phyloP scores from a whole-genome alignment of 1,140 invertebrate species.

The Tetramorium parvispinum region DNA sequence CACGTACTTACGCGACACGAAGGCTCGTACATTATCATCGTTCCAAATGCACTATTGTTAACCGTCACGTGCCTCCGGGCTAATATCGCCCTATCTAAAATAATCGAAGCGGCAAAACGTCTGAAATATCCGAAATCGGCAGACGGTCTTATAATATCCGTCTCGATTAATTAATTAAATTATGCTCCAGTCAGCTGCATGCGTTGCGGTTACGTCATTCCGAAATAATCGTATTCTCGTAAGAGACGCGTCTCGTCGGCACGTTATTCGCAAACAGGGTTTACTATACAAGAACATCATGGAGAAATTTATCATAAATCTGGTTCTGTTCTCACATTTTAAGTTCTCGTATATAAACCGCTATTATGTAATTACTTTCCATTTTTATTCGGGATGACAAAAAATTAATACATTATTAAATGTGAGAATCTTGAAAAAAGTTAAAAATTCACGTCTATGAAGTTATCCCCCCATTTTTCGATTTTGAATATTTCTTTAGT shows the following conservation, averaged over 20 bases:
- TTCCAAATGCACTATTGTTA: slow-evolving; percentile 73
- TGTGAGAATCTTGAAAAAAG: neutral
- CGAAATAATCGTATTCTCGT: neutral
- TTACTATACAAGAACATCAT: neutral
- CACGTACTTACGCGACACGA: slow-evolving; percentile 45
- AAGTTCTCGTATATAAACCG: neutral
- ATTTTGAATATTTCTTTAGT: no score
- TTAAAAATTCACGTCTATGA: neutral
- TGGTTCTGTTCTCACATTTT: neutral
- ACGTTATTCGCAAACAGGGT: neutral
- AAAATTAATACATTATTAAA: neutral
- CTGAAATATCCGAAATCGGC: slow-evolving; percentile 12
- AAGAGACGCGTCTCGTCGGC: neutral
- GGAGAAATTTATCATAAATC: slow-evolving; percentile 7
- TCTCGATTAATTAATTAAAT: slow-evolving; percentile 12
- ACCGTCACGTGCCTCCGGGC: slow-evolving; percentile 49
- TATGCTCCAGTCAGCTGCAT: neutral
- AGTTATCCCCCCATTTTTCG: no score
- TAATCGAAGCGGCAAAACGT: neutral
- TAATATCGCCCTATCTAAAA: neutral
- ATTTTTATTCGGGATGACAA: neutral
- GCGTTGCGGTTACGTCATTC: slow-evolving; percentile 25
- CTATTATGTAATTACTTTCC: neutral
- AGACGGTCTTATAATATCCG: neutral
- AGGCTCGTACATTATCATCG: slow-evolving; percentile 62